Percentiles rank a stretch among this genome's conserved stretches.
These are phyloP conservation scores for Drosophila prosaltans DNA, from an alignment of 1,140 invertebrate genomes.

Conservation along the genomic window DNA sequence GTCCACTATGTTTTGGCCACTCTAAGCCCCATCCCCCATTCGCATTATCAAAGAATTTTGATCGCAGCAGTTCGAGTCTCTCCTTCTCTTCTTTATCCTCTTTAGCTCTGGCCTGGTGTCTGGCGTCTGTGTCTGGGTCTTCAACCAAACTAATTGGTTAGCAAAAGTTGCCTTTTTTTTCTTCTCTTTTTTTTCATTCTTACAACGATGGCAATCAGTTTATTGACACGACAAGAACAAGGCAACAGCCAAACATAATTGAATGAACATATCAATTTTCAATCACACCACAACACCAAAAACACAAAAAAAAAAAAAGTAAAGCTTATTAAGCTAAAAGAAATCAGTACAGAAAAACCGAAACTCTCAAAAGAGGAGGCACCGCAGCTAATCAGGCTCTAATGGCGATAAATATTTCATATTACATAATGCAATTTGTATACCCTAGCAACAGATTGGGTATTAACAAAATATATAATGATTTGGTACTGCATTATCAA, in stretches of 20 bases:
- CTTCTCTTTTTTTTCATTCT: not conserved
- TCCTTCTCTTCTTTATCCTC: not conserved
- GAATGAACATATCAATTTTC: slow-evolving; percentile 79
- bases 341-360: slow-evolving; percentile 20
- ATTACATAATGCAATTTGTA: slow-evolving; percentile 51
- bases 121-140: slow-evolving; percentile 11
- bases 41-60: slow-evolving; percentile 17
- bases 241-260: slow-evolving; percentile 48
- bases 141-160: slow-evolving; percentile 55
- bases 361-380: slow-evolving; percentile 7
- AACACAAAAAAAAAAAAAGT: not conserved
- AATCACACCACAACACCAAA: slow-evolving; percentile 52
- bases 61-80: slow-evolving; percentile 1
- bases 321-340: slow-evolving; percentile 66
- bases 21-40: not conserved
- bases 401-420: slow-evolving; percentile 81
- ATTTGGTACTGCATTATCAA: too few species aligned
- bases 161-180: slow-evolving; percentile 14
- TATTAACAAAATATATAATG: too few species aligned
- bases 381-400: slow-evolving; percentile 78
- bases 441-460: not conserved
- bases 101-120: not conserved
- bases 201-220: slow-evolving; percentile 57
- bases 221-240: slow-evolving; percentile 65
- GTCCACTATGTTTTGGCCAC: not conserved